A percentile compares a stretch with the other conserved stretches of the same genome.
These are phyloP conservation scores for Cirrhinus molitorella DNA, from an alignment of 2,797 vertebrate species.

Conservation along the genomic window DNA sequence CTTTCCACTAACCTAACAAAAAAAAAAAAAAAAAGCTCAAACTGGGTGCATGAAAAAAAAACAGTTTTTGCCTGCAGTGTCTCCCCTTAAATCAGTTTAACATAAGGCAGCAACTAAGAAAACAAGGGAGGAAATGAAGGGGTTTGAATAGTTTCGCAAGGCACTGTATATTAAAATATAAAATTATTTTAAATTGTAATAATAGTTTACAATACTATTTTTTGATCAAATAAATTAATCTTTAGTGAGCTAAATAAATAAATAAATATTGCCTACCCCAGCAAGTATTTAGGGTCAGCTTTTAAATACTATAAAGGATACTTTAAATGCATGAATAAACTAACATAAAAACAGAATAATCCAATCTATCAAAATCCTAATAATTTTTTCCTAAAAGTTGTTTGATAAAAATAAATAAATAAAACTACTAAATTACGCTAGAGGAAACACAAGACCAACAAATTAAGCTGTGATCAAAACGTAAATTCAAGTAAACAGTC, in stretches of 20 bases:
- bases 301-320: neutral
- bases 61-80: no score
- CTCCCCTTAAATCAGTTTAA: no score
- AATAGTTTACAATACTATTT: no score
- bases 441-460: neutral
- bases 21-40: no score
- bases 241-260: neutral
- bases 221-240: neutral
- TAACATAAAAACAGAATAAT: neutral
- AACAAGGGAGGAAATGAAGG: no score
- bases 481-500: slow-evolving; percentile 19
- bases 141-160: no score
- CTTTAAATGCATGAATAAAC: neutral
- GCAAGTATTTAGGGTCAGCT: neutral
- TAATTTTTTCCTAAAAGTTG: neutral
- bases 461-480: slow-evolving; percentile 38
- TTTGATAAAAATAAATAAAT: slow-evolving; percentile 11
- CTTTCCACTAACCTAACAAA: no score
- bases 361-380: neutral
- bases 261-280: neutral
- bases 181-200: neutral
- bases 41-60: no score
- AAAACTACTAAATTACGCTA: neutral
- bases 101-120: no score
- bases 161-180: no score